Percentiles rank a stretch among this genome's conserved stretches.
phyloP scores from a whole-genome alignment of 2,113 vertebrate genomes.

The Labeo rohita region DNA sequence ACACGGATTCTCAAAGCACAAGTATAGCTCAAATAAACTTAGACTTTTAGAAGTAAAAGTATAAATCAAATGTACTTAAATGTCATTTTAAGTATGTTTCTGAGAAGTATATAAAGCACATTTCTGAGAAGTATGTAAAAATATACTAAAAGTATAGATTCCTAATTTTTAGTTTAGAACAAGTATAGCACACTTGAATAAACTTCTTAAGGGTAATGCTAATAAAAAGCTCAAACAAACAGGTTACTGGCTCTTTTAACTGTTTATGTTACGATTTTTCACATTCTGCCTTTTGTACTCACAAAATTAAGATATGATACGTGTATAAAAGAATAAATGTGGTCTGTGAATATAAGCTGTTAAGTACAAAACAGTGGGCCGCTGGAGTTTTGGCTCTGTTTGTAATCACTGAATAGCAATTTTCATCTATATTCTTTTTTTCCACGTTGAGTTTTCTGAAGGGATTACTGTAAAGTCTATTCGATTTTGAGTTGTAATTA shows the following conservation, averaged over 20 bases:
- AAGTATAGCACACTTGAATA: too few relatives aligned
- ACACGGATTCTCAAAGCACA: too few relatives aligned
- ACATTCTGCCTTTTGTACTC: neutral
- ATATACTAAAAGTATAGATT: too few relatives aligned
- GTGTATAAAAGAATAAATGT: neutral
- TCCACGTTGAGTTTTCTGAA: conserved; percentile 61
- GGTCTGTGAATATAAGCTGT: conserved; percentile 2
- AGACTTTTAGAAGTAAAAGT: too few relatives aligned
- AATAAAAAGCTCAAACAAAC: neutral
- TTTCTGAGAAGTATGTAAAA: too few relatives aligned
- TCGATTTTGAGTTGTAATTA: conserved; percentile 67
- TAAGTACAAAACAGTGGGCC: neutral
- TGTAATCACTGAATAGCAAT: conserved; percentile 8
- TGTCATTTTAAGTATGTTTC: too few relatives aligned
- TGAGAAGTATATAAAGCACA: too few relatives aligned
- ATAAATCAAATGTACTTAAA: too few relatives aligned
- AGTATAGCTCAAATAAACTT: too few relatives aligned
- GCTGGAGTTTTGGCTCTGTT: neutral
- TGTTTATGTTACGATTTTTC: neutral
- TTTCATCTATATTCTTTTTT: conserved; percentile 22
- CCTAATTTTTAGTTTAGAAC: too few relatives aligned
- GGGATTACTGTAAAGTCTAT: conserved; percentile 62
- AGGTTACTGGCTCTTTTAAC: neutral
- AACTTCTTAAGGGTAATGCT: neutral
- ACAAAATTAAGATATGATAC: neutral